These are phyloP conservation scores for Cheirogaleus major DNA, from an alignment of 2,797 vertebrate species.

Conservation along the genomic window DNA sequence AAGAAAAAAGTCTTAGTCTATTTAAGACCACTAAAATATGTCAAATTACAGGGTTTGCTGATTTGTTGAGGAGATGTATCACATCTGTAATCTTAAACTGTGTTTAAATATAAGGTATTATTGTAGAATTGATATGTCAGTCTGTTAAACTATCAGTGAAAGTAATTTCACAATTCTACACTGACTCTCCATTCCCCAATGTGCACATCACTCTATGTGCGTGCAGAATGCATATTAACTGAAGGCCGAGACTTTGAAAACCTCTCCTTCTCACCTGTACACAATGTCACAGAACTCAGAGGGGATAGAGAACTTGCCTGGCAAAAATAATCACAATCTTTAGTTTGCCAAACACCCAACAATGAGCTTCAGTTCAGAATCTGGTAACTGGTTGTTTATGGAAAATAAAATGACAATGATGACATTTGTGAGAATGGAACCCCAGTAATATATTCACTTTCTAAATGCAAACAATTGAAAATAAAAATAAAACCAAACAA, in stretches of 20 bases:
- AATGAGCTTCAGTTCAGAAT: not conserved
- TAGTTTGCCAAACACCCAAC: not conserved
- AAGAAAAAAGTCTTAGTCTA: not conserved
- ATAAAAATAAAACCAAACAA: not conserved
- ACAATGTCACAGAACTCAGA: not conserved
- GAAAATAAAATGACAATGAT: constrained; percentile 26
- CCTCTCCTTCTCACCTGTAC: not conserved
- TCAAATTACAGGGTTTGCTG: not conserved
- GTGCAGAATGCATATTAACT: not conserved
- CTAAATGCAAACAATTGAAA: not conserved
- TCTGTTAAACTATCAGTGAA: not conserved
- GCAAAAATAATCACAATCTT: not conserved
- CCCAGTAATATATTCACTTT: constrained; percentile 1
- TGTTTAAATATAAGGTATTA: not conserved
- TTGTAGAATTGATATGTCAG: not conserved
- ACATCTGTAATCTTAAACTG: not conserved
- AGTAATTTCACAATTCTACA: not conserved
- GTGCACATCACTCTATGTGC: not conserved
- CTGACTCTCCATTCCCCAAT: not conserved
- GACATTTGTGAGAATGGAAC: not conserved
- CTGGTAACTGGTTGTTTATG: not conserved
- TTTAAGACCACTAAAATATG: not conserved
- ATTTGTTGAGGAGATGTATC: not conserved
- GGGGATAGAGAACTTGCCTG: not conserved
- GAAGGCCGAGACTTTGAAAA: constrained; percentile 5